Conservation (phyloP, 2,797 vertebrate genomes). For the Anableps anableps region DNA sequence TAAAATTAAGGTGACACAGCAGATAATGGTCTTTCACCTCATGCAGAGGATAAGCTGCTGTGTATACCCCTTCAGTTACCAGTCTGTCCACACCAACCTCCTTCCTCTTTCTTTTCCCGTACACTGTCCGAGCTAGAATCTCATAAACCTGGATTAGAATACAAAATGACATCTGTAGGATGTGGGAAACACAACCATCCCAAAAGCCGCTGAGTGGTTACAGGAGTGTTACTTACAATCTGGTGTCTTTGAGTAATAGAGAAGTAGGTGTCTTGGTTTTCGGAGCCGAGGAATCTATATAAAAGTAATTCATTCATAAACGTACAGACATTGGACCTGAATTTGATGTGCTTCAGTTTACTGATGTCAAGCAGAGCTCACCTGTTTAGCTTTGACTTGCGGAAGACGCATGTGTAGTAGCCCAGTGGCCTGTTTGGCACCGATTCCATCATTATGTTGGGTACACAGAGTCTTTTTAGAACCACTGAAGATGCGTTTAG, state of each 20-base stretch:
- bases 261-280: slow-evolving; percentile 79
- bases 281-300: slow-evolving; percentile 82
- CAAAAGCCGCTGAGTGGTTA: not conserved
- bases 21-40: slow-evolving; percentile 69
- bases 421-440: slow-evolving; percentile 83
- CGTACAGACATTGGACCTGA: not conserved
- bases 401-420: slow-evolving; percentile 83
- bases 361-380: slow-evolving; percentile 29
- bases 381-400: slow-evolving; percentile 82
- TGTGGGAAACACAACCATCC: not conserved
- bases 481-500: slow-evolving; percentile 76
- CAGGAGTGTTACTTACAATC: slow-evolving; percentile 74
- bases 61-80: slow-evolving; percentile 80
- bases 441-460: slow-evolving; percentile 76
- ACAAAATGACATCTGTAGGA: not conserved
- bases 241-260: slow-evolving; percentile 82
- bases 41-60: slow-evolving; percentile 81
- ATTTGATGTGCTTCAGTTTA: not conserved
- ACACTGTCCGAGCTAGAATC: slow-evolving; percentile 80
- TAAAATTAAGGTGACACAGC: not conserved
- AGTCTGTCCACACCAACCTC: slow-evolving; percentile 84
- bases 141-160: slow-evolving; percentile 80
- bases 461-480: slow-evolving; percentile 73
- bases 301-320: not conserved
- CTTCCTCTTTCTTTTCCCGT: slow-evolving; percentile 81